Evolutionary conservation across 2,797 vertebrate genomes (phyloP).

Genomic region (Darevskia nairensis): DNA sequence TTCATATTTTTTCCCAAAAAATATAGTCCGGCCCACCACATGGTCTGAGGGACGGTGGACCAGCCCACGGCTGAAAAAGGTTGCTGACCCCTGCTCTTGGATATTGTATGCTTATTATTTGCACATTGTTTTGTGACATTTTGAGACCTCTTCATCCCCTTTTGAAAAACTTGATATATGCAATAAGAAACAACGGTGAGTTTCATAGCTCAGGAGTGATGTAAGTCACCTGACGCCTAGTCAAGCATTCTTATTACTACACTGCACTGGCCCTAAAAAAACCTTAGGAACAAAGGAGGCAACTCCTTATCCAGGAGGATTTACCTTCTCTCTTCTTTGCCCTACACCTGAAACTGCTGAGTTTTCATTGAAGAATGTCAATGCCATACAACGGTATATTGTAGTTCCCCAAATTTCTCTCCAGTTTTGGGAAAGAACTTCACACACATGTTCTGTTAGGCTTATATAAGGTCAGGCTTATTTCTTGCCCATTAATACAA

Average conservation of each 20-base stretch:
- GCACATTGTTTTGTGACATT: not conserved
- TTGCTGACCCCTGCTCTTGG: too few relatives aligned
- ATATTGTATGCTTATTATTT: not conserved
- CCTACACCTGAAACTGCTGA: not conserved
- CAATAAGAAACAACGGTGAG: not conserved
- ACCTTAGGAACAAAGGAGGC: too few relatives aligned
- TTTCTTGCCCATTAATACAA: conserved; percentile 11
- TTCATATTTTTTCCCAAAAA: too few relatives aligned
- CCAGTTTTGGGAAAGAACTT: not conserved
- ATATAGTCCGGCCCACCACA: too few relatives aligned
- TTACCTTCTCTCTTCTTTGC: not conserved
- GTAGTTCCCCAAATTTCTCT: not conserved
- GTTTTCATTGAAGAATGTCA: not conserved
- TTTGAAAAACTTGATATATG: not conserved
- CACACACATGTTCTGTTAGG: not conserved
- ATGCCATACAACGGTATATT: not conserved
- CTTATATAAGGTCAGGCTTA: not conserved
- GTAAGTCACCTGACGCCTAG: too few relatives aligned
- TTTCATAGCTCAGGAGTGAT: not conserved
- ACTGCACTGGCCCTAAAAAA: too few relatives aligned
- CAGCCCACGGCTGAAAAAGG: too few relatives aligned
- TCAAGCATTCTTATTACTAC: too few relatives aligned
- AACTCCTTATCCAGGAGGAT: not conserved
- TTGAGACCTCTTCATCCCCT: not conserved
- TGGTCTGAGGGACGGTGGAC: too few relatives aligned